Conservation (phyloP, 2,888 invertebrate genomes). For the Gandaritis pyraliata region DNA sequence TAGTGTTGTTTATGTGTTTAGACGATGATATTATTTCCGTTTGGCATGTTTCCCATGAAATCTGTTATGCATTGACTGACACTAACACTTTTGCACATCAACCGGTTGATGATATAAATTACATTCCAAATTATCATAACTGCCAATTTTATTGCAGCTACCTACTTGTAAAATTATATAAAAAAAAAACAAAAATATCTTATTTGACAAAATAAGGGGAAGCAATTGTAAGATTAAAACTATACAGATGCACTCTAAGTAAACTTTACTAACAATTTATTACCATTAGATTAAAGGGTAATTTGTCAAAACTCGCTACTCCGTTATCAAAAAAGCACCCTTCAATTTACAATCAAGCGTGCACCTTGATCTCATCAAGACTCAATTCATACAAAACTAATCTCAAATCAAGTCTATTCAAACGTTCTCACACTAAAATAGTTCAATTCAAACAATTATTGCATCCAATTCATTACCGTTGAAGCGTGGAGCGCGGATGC, state of each 20-base stretch:
- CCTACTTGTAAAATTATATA: too few relatives aligned
- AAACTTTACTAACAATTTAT: background rate
- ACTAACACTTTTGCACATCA: constrained; percentile 25
- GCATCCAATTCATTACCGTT: constrained; percentile 68
- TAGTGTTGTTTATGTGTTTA: constrained; percentile 38
- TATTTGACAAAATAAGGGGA: too few relatives aligned
- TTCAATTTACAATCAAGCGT: constrained; percentile 24
- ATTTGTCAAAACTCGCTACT: constrained; percentile 15
- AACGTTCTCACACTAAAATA: constrained; percentile 47
- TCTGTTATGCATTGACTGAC: constrained; percentile 30
- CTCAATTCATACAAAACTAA: constrained; percentile 26
- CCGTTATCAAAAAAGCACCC: constrained; percentile 25
- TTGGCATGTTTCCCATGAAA: constrained; percentile 33
- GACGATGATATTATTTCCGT: constrained; percentile 29
- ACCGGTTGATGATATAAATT: constrained; percentile 22
- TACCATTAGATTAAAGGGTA: constrained; percentile 11
- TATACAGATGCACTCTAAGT: too few relatives aligned
- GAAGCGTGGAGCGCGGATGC: constrained; percentile 59
- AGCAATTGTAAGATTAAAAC: too few relatives aligned
- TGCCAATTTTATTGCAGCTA: background rate
- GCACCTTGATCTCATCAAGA: constrained; percentile 33
- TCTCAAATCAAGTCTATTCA: constrained; percentile 31
- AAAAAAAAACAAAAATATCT: too few relatives aligned
- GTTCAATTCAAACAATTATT: constrained; percentile 67
- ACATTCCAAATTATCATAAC: constrained; percentile 24